These are phyloP conservation scores for Hybos culiciformis DNA, from an alignment of 2,888 invertebrate species.

Conservation along the genomic window DNA sequence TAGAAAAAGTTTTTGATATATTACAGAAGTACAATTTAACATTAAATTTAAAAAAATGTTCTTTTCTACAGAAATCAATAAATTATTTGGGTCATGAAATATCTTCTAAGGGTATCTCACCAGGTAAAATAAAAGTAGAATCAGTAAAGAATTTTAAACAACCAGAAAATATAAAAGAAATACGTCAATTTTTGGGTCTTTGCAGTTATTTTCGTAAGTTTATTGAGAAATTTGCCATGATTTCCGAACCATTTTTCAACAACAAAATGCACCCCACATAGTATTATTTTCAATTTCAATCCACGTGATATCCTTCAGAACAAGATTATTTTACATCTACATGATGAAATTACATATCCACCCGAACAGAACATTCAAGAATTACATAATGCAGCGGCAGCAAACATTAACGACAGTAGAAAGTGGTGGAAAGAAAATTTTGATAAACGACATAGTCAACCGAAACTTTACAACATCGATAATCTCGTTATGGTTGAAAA, in stretches of 20 bases:
- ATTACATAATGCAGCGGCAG: too few species aligned
- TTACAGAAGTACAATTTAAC: constrained; percentile 4
- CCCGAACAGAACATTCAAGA: too few species aligned
- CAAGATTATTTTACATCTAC: too few species aligned
- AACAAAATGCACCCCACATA: too few species aligned
- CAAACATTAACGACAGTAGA: too few species aligned
- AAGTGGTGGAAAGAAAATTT: too few species aligned
- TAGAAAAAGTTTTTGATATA: neutral
- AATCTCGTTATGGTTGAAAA: too few species aligned
- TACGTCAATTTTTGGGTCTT: constrained; percentile 18
- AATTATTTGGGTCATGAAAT: constrained; percentile 16
- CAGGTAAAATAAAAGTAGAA: constrained; percentile 10
- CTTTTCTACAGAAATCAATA: constrained; percentile 13
- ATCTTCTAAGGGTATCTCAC: constrained; percentile 9
- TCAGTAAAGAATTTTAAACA: constrained; percentile 10
- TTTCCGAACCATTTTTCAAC: constrained; percentile 16
- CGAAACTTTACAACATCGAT: too few species aligned
- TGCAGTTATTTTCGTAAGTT: constrained; percentile 18
- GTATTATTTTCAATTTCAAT: too few species aligned
- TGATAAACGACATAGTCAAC: too few species aligned
- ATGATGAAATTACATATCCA: too few species aligned
- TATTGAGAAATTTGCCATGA: constrained; percentile 14
- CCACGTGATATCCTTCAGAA: too few species aligned
- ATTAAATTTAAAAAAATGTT: constrained; percentile 12
- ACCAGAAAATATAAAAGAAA: constrained; percentile 12